Percentiles rank a stretch among this genome's conserved stretches.
Evolutionary conservation across 2,888 invertebrate species (phyloP).

Genomic region (Villa cingulata): DNA sequence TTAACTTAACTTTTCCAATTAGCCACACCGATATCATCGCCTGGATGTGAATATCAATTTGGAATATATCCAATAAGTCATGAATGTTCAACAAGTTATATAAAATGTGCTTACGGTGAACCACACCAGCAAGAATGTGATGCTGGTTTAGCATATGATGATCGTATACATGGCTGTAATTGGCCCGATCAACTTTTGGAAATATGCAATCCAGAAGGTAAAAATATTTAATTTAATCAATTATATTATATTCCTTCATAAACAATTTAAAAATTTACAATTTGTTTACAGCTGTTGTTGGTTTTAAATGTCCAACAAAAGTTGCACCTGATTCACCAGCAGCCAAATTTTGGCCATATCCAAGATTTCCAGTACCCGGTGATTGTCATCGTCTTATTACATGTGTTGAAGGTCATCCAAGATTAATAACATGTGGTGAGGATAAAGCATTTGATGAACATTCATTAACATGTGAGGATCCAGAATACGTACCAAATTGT

Average conservation of each 20-base stretch:
- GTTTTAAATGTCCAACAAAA: conserved; percentile 82
- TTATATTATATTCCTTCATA: neutral
- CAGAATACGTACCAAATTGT: conserved; percentile 3
- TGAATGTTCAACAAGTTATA: conserved; percentile 71
- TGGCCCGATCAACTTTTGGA: conserved; percentile 86
- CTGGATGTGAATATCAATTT: conserved; percentile 78
- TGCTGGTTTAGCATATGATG: conserved; percentile 77
- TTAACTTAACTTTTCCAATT: too few species aligned
- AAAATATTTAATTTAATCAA: neutral
- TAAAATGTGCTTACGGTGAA: conserved; percentile 73
- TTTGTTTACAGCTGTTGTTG: conserved; percentile 56
- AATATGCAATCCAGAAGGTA: conserved; percentile 80
- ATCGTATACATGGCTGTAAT: conserved; percentile 76
- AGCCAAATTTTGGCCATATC: conserved; percentile 86
- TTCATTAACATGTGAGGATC: conserved; percentile 68
- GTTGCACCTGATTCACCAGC: conserved; percentile 66
- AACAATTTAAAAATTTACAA: neutral
- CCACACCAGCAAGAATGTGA: conserved; percentile 71
- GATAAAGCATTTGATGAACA: conserved; percentile 76
- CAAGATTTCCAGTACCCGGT: conserved; percentile 75
- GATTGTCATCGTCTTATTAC: conserved; percentile 80
- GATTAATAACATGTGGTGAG: conserved; percentile 76
- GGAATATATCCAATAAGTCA: conserved; percentile 72
- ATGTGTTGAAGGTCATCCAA: conserved; percentile 79
- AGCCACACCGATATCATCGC: conserved; percentile 68